phyloP scores from a whole-genome alignment of 1,140 invertebrate species.

The Drosophila simulans region DNA sequence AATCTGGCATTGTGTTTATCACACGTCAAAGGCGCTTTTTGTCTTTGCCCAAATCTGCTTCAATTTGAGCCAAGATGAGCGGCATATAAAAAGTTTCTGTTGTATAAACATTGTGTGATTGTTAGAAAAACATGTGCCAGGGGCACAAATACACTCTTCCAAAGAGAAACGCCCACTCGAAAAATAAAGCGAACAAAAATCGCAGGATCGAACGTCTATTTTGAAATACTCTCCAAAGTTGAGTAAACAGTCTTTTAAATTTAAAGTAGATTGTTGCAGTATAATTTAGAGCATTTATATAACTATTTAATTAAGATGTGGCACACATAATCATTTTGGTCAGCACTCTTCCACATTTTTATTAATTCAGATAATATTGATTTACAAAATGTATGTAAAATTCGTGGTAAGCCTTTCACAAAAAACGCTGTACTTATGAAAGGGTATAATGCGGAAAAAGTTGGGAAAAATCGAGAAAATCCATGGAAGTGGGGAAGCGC shows the following conservation, averaged over 20 bases:
- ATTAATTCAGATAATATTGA: no score
- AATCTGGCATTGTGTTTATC: slow-evolving; percentile 56
- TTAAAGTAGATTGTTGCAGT: no score
- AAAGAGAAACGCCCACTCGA: slow-evolving; percentile 16
- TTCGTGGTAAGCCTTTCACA: background rate
- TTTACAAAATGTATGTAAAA: no score
- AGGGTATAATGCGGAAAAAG: background rate
- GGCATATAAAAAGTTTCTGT: slow-evolving; percentile 77
- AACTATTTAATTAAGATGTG: no score
- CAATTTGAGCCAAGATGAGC: slow-evolving; percentile 62
- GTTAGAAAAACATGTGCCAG: slow-evolving; percentile 80
- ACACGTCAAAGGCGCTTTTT: slow-evolving; percentile 80
- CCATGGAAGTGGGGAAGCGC: slow-evolving; percentile 26
- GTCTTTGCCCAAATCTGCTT: slow-evolving; percentile 79
- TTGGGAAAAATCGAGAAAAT: background rate
- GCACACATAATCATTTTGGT: no score
- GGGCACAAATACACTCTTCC: slow-evolving; percentile 31
- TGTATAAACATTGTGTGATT: slow-evolving; percentile 82
- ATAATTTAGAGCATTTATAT: no score
- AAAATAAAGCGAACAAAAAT: slow-evolving; percentile 3
- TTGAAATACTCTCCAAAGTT: background rate
- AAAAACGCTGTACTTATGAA: background rate
- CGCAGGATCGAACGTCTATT: background rate
- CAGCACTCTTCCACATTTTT: no score
- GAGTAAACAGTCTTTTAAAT: background rate